These are phyloP conservation scores for Acipenser transmontanus DNA, from an alignment of 2,797 vertebrate species.

Conservation along the genomic window DNA sequence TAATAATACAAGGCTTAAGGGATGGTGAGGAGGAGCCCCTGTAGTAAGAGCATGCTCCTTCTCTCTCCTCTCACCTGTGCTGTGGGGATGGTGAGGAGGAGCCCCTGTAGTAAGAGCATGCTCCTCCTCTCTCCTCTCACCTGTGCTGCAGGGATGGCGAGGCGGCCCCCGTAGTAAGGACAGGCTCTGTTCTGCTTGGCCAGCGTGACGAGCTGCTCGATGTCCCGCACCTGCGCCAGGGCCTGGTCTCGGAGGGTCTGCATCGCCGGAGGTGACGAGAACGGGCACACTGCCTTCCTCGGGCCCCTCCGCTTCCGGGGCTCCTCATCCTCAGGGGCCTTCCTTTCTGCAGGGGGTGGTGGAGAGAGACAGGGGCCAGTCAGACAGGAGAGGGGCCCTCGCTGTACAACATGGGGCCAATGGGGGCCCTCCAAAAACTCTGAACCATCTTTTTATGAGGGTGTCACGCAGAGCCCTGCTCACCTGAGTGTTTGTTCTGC, in stretches of 20 bases:
- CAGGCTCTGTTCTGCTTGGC: conserved; percentile 73
- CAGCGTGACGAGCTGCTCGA: conserved; percentile 80
- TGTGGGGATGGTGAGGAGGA: conserved; percentile 42
- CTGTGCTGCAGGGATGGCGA: conserved; percentile 67
- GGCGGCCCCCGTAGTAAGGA: conserved; percentile 23
- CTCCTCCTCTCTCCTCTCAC: conserved; percentile 46
- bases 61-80: conserved; percentile 70
- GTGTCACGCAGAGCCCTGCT: too few relatives aligned
- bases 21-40: not conserved
- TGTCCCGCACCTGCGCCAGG: conserved; percentile 76
- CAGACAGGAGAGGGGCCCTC: too few relatives aligned
- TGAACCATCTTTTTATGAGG: too few relatives aligned
- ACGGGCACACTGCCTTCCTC: conserved; percentile 61
- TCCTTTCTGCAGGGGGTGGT: conserved; percentile 37
- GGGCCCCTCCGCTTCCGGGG: conserved; percentile 58
- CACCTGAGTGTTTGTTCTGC: too few relatives aligned
- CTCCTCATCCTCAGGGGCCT: conserved; percentile 31
- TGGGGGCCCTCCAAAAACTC: too few relatives aligned
- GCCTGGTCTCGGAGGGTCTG: conserved; percentile 77
- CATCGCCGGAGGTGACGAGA: conserved; percentile 65
- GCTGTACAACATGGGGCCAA: too few relatives aligned
- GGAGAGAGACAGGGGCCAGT: too few relatives aligned
- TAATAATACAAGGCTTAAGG: too few relatives aligned
- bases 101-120: conserved; percentile 82
- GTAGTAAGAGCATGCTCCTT: not conserved